These are phyloP conservation scores for Sprattus sprattus DNA, from an alignment of 2,113 vertebrate genomes.

Conservation along the genomic window DNA sequence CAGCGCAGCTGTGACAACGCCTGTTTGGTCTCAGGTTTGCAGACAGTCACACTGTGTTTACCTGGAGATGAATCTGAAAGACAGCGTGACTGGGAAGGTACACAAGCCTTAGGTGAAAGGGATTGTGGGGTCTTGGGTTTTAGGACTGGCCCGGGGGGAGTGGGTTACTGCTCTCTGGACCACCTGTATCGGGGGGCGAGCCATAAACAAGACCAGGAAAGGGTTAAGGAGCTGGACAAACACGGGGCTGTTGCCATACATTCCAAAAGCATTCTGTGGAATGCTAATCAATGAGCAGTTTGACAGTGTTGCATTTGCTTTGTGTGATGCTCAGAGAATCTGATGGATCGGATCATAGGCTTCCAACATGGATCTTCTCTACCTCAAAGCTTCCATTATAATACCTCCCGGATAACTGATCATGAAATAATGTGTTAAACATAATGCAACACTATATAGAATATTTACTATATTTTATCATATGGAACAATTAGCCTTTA, in stretches of 20 bases:
- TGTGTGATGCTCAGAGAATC: not conserved
- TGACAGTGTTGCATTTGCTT: not conserved
- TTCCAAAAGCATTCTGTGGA: not conserved
- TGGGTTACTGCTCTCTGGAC: conserved; percentile 46
- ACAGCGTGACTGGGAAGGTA: conserved; percentile 49
- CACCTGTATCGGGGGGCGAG: conserved; percentile 40
- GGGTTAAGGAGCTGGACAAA: conserved; percentile 30
- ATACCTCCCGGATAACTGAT: too few relatives aligned
- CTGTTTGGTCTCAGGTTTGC: conserved; percentile 47
- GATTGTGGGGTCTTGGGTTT: conserved; percentile 11
- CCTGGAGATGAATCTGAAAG: conserved; percentile 70
- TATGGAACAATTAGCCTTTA: too few relatives aligned
- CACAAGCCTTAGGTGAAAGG: conserved; percentile 48
- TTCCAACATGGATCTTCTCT: not conserved
- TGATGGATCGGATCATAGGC: not conserved
- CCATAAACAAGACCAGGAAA: conserved; percentile 14
- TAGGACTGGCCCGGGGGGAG: not conserved
- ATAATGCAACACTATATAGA: too few relatives aligned
- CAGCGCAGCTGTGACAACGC: conserved; percentile 60
- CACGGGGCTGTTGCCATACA: conserved; percentile 10
- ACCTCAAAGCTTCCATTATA: too few relatives aligned
- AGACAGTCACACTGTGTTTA: conserved; percentile 66
- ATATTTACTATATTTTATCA: too few relatives aligned
- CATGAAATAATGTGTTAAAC: too few relatives aligned
- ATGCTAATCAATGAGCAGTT: conserved; percentile 14